A percentile compares a stretch with the other conserved stretches of the same genome.
Evolutionary conservation across 2,113 vertebrate species (phyloP).

Genomic region (Morphnarchus princeps): DNA sequence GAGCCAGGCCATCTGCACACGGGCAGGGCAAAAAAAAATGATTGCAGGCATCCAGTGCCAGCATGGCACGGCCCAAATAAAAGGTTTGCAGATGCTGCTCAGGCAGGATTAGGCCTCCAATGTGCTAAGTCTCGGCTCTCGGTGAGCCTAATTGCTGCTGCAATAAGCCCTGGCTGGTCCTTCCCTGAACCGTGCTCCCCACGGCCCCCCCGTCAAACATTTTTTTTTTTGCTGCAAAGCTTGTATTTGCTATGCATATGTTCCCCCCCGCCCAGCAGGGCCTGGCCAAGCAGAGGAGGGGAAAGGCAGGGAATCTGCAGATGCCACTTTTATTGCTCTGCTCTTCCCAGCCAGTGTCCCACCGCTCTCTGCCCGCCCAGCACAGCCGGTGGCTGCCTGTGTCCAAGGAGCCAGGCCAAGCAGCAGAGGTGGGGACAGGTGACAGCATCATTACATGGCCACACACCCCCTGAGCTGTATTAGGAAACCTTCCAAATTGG

Average conservation of each 20-base stretch:
- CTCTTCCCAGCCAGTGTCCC: neutral
- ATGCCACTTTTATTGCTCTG: neutral
- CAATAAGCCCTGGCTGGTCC: constrained; percentile 52
- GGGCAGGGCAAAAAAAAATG: neutral
- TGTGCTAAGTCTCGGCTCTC: constrained; percentile 62
- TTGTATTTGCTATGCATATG: neutral
- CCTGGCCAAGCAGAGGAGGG: neutral
- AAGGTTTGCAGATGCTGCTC: constrained; percentile 61
- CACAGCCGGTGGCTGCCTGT: neutral
- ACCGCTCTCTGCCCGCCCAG: neutral
- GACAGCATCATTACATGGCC: neutral
- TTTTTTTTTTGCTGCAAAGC: neutral
- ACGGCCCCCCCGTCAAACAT: neutral
- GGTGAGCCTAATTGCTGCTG: constrained; percentile 48
- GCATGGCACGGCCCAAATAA: constrained; percentile 39
- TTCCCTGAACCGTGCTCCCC: neutral
- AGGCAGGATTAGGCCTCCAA: constrained; percentile 57
- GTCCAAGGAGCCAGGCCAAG: neutral
- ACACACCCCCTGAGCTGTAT: neutral
- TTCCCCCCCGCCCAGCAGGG: neutral
- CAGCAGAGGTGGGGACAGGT: neutral
- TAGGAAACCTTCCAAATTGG: constrained; percentile 58
- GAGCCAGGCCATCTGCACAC: constrained; percentile 19
- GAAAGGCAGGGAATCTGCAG: neutral
- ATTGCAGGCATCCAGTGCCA: constrained; percentile 26